Evolutionary conservation across 2,888 invertebrate genomes (phyloP).

Genomic region (Trissoscelio sp.): DNA sequence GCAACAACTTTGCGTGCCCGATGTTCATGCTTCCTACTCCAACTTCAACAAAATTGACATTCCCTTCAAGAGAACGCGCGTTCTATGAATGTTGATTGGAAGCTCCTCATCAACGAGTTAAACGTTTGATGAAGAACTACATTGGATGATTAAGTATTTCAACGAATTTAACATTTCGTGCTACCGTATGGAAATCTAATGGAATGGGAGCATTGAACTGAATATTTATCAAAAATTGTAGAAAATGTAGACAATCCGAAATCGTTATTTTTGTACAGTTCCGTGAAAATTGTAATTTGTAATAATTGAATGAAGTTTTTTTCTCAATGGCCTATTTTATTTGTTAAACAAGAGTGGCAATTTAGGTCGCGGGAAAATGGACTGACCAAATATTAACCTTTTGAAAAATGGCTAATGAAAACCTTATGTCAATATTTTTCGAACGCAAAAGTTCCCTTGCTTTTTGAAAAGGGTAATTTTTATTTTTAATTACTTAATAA

Average conservation of each 20-base stretch:
- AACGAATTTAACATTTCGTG: slow-evolving; percentile 31
- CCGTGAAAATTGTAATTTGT: neutral
- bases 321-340: neutral
- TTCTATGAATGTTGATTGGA: slow-evolving; percentile 56
- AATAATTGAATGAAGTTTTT: slow-evolving; percentile 21
- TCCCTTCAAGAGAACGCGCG: slow-evolving; percentile 15
- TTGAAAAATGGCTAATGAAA: neutral
- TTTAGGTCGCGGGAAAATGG: slow-evolving; percentile 15
- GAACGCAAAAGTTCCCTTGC: slow-evolving; percentile 24
- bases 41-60: slow-evolving; percentile 56
- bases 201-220: too few relatives aligned
- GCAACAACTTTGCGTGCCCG: slow-evolving; percentile 30
- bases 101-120: slow-evolving; percentile 50
- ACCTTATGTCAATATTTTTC: slow-evolving; percentile 5
- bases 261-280: too few relatives aligned
- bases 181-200: slow-evolving; percentile 20
- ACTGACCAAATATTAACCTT: slow-evolving; percentile 39
- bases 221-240: too few relatives aligned
- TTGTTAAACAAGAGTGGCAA: slow-evolving; percentile 3
- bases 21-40: slow-evolving; percentile 13
- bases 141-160: slow-evolving; percentile 47
- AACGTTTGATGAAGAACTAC: slow-evolving; percentile 55
- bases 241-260: too few relatives aligned
- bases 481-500: slow-evolving; percentile 35
- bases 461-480: slow-evolving; percentile 14